These are phyloP conservation scores for Pterocles gutturalis DNA, from an alignment of 2,113 vertebrate genomes.

Conservation along the genomic window DNA sequence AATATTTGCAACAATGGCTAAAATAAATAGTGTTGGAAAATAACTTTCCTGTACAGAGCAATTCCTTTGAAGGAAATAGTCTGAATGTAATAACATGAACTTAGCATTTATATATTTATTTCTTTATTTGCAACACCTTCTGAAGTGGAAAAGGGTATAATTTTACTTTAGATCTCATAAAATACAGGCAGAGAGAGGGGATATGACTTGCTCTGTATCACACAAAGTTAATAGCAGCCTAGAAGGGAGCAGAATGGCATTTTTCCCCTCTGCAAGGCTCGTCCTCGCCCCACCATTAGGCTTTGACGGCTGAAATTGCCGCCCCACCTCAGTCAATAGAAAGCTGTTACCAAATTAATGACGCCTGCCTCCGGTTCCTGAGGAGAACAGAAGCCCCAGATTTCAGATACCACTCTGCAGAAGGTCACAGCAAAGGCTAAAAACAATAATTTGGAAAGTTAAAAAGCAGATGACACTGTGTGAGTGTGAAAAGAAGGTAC, in stretches of 20 bases:
- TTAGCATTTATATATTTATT: neutral
- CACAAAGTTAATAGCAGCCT: too few relatives aligned
- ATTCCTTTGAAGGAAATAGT: neutral
- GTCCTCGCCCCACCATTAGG: neutral
- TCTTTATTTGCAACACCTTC: neutral
- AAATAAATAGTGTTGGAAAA: conserved; percentile 46
- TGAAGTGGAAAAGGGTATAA: neutral
- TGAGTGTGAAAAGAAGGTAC: neutral
- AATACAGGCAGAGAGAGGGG: neutral
- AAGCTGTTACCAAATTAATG: neutral
- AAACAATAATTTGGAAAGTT: neutral
- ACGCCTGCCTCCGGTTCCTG: neutral
- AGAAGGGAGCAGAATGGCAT: neutral
- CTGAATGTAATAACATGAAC: neutral
- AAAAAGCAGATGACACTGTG: neutral
- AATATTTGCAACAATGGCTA: neutral
- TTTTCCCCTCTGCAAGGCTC: neutral
- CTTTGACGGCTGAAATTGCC: neutral
- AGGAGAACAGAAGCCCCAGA: neutral
- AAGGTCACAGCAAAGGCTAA: neutral
- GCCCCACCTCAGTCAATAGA: neutral
- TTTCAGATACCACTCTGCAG: neutral
- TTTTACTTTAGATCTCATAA: neutral
- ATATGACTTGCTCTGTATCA: neutral
- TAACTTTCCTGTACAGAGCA: neutral